Percentiles rank a stretch among this genome's conserved stretches.
Conservation (phyloP, 1,140 invertebrate genomes). For the Cepaea nemoralis region DNA sequence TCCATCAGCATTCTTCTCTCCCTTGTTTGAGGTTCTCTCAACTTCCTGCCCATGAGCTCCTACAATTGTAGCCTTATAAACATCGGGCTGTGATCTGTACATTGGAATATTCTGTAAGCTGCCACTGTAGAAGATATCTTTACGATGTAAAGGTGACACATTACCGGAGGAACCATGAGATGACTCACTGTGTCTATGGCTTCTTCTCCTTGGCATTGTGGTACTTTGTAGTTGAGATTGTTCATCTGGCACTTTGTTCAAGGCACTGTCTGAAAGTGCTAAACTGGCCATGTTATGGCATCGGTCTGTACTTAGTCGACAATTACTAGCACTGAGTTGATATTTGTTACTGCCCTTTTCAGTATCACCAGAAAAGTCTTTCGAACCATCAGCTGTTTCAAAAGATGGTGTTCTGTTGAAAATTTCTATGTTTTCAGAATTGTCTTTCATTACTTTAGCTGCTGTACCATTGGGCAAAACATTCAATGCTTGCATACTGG, state of each 20-base stretch:
- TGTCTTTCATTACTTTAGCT: too few relatives aligned
- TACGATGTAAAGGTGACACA: constrained; percentile 78
- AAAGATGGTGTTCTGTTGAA: background rate
- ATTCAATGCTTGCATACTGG: background rate
- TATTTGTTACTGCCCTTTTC: background rate
- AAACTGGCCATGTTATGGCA: constrained; percentile 25
- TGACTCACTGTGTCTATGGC: background rate
- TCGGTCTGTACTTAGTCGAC: background rate
- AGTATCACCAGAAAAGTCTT: background rate
- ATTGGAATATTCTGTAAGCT: constrained; percentile 80
- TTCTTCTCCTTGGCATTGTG: background rate
- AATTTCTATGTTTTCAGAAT: too few relatives aligned
- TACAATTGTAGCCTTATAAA: constrained; percentile 54
- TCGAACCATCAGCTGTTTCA: constrained; percentile 14
- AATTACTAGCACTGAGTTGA: constrained; percentile 20
- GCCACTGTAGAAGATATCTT: constrained; percentile 89
- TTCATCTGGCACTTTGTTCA: constrained; percentile 39
- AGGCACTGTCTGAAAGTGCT: constrained; percentile 50
- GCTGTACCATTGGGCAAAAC: constrained; percentile 9
- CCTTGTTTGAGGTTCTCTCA: background rate
- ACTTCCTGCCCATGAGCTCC: background rate
- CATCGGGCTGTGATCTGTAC: constrained; percentile 68
- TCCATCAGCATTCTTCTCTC: constrained; percentile 27
- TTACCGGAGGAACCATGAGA: constrained; percentile 5
- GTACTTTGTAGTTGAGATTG: background rate